A percentile compares a stretch with the other conserved stretches of the same genome.
phyloP scores from a whole-genome alignment of 2,888 invertebrate species.

The Unio pictorum region DNA sequence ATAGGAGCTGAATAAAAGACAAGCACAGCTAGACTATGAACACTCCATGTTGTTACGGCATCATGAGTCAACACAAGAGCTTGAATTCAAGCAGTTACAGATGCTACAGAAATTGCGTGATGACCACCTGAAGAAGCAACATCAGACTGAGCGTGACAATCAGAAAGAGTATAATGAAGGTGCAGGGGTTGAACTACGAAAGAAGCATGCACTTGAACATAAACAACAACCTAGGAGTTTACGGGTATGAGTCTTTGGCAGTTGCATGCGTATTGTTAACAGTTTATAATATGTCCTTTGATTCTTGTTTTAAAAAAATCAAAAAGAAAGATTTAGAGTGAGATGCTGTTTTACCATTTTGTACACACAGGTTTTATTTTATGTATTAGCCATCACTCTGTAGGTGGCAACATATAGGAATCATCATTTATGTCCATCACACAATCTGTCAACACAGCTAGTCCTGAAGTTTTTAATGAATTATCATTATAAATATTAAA shows the following conservation, averaged over 20 bases:
- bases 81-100: conserved; percentile 95
- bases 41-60: conserved; percentile 94
- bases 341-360: too few species aligned
- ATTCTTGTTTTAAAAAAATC: too few species aligned
- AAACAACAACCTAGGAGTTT: conserved; percentile 99
- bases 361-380: too few species aligned
- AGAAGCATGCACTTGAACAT: conserved; percentile 96
- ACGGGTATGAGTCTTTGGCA: conserved; percentile 78
- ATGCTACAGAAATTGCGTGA: conserved; percentile 85
- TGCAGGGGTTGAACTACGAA: conserved; percentile 92
- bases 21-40: conserved; percentile 94
- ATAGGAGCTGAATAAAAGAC: conserved; percentile 94
- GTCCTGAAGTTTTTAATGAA: too few species aligned
- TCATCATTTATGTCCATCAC: too few species aligned
- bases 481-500: too few species aligned
- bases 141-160: conserved; percentile 94
- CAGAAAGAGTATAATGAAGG: conserved; percentile 91
- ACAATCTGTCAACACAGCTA: too few species aligned
- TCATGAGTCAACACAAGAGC: conserved; percentile 96
- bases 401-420: too few species aligned
- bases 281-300: neutral
- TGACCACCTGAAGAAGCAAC: conserved; percentile 88
- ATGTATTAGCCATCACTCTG: too few species aligned
- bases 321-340: too few species aligned
- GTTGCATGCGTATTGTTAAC: neutral